These are phyloP conservation scores for Troglohyphantes excavatus DNA, from an alignment of 2,888 invertebrate species.

Conservation along the genomic window DNA sequence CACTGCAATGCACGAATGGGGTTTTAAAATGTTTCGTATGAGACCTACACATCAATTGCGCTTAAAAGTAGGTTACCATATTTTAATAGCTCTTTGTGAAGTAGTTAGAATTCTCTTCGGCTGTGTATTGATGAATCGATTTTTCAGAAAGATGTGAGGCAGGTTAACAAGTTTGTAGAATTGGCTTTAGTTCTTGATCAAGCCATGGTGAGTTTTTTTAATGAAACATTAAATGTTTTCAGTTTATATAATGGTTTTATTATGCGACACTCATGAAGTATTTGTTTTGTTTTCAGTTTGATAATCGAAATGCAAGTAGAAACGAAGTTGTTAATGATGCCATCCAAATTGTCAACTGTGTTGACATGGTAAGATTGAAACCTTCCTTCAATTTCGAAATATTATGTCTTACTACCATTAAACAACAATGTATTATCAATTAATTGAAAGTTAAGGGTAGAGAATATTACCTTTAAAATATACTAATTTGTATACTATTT, in stretches of 20 bases:
- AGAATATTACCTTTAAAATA: no score
- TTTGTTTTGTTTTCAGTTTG: constrained; percentile 86
- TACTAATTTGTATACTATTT: no score
- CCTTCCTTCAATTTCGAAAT: no score
- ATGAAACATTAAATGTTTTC: background rate
- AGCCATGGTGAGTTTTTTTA: constrained; percentile 88
- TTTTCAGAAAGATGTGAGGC: constrained; percentile 89
- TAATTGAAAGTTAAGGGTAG: no score
- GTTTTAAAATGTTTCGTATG: constrained; percentile 81
- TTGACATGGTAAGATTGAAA: constrained; percentile 91
- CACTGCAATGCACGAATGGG: constrained; percentile 81
- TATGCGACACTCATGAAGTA: background rate
- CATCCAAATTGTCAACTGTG: constrained; percentile 98
- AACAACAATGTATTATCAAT: no score
- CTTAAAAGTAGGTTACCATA: constrained; percentile 62
- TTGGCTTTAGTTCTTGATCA: constrained; percentile 97
- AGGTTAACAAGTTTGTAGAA: constrained; percentile 96
- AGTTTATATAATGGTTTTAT: background rate
- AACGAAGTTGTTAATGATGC: constrained; percentile 96
- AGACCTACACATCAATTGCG: constrained; percentile 80
- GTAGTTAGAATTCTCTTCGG: background rate
- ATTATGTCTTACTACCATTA: no score
- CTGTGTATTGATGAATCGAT: background rate
- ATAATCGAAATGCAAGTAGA: constrained; percentile 93
- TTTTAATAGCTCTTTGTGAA: background rate